Base-by-base conservation (phyloP, 2,113 vertebrate genomes). In the Chamaetylas fuelleborni region DNA sequence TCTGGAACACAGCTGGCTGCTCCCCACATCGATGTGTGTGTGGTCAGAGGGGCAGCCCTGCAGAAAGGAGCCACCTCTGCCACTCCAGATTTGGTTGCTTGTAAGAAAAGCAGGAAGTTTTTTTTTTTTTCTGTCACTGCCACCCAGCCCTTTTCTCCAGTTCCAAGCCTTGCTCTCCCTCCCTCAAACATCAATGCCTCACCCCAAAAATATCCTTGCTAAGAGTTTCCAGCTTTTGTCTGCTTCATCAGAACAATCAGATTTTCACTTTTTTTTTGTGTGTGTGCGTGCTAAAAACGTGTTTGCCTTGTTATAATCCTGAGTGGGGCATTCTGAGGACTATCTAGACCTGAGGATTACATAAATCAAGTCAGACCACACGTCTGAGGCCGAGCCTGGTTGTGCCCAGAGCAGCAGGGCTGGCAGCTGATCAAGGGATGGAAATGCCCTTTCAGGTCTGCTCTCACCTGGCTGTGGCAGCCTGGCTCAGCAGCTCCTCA, bases 351-450 rank as follows among this genome's bases (percentile, higher is more conserved):
- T 3, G 48, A 74, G 65, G 23, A 53, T 54, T 10, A 48, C 50
- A 34, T 25, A 38, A 82, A 51, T 43, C 58, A 40, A 64, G 88
- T 8, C 76, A 71, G 78, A 12, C 16, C 25, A 14, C 34, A n/a
- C 10, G 3, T 62, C 38, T 19, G 66, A 71, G 71, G 88, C 71
- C 40, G 12, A n/a, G 82, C 7, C 5, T 24, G 87, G 40, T 2
- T 50, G 91, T 50, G 92, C 86, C 72, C 67, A 16, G 94, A 82
- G 91, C 88, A 66, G 93, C 71, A 76, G 82, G 54, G 45, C 70
- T 76, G 91, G 91, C 88, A 90, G 88, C 61, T 82, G 25, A 58
- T 31, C 47, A 25, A 67, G 66, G 5, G 60, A 8, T 40, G 80
- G 90, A 86, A 81, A 92, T 82, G 81, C 58, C 92, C 72, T 88